These are phyloP conservation scores for Caenorhabditis virilis DNA, from an alignment of 2,888 invertebrate species.

Conservation along the genomic window DNA sequence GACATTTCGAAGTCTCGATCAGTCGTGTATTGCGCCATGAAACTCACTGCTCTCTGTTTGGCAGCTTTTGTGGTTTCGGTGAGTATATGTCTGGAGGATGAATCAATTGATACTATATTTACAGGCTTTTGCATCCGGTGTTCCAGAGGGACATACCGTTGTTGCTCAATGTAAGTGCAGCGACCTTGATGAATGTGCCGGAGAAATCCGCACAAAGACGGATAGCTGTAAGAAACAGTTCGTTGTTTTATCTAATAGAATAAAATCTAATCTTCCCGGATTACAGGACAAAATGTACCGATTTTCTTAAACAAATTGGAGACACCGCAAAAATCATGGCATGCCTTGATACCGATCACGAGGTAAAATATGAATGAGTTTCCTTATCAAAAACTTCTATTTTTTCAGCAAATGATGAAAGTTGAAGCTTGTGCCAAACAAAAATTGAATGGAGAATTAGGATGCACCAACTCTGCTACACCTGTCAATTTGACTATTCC, in stretches of 20 bases:
- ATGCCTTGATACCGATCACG: slow-evolving; percentile 61
- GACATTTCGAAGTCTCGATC: neutral
- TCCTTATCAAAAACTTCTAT: neutral
- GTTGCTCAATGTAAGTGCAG: slow-evolving; percentile 60
- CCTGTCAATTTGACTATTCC: slow-evolving; percentile 66
- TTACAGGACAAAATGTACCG: slow-evolving; percentile 56
- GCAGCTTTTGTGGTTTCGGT: slow-evolving; percentile 17
- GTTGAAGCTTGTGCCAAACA: slow-evolving; percentile 62
- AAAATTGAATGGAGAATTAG: slow-evolving; percentile 55
- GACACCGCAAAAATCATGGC: slow-evolving; percentile 58
- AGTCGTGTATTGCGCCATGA: too few species aligned
- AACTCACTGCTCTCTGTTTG: neutral
- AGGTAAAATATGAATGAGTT: neutral
- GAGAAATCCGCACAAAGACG: slow-evolving; percentile 47
- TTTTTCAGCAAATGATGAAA: slow-evolving; percentile 51
- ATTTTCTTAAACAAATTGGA: slow-evolving; percentile 58
- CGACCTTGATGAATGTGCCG: slow-evolving; percentile 57
- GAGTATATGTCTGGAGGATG: slow-evolving; percentile 1
- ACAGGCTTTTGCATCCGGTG: slow-evolving; percentile 8
- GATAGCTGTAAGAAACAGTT: slow-evolving; percentile 56
- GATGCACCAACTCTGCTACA: slow-evolving; percentile 62
- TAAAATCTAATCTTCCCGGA: neutral
- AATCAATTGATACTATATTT: neutral
- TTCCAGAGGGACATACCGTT: slow-evolving; percentile 38
- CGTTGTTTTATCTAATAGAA: neutral